These are phyloP conservation scores for Pachyuromys duprasi DNA, from an alignment of 2,797 vertebrate genomes.

Conservation along the genomic window DNA sequence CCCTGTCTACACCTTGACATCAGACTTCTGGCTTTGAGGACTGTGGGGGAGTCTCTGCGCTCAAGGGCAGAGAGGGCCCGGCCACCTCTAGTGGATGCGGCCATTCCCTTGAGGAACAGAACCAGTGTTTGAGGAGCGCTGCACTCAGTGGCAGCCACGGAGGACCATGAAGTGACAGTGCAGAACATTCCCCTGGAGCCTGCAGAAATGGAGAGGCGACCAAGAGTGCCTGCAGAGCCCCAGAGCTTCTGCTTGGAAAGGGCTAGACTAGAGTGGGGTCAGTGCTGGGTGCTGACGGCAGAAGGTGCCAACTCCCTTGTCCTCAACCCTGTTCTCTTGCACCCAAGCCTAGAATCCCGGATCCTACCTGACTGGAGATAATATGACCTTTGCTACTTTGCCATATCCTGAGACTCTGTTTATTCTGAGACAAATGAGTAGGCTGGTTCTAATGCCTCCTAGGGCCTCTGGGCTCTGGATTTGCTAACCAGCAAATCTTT, in stretches of 20 bases:
- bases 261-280: not conserved
- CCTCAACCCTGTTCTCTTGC: fast-evolving
- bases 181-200: not conserved
- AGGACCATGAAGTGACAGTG: too few relatives aligned
- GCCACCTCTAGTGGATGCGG: fast-evolving
- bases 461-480: not conserved
- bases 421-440: not conserved
- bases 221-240: fast-evolving
- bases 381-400: too few relatives aligned
- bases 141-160: fast-evolving
- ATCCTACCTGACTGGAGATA: not conserved
- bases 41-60: not conserved
- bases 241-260: not conserved
- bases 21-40: not conserved
- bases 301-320: fast-evolving
- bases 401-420: not conserved
- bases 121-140: fast-evolving
- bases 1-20: not conserved
- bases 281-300: not conserved
- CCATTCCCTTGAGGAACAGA: fast-evolving
- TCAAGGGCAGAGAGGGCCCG: not conserved
- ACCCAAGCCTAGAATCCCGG: not conserved
- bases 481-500: not conserved
- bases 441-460: not conserved
- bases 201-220: too few relatives aligned